Evolutionary conservation across 2,797 vertebrate species (phyloP).

Genomic region (Amazonetta brasiliensis): DNA sequence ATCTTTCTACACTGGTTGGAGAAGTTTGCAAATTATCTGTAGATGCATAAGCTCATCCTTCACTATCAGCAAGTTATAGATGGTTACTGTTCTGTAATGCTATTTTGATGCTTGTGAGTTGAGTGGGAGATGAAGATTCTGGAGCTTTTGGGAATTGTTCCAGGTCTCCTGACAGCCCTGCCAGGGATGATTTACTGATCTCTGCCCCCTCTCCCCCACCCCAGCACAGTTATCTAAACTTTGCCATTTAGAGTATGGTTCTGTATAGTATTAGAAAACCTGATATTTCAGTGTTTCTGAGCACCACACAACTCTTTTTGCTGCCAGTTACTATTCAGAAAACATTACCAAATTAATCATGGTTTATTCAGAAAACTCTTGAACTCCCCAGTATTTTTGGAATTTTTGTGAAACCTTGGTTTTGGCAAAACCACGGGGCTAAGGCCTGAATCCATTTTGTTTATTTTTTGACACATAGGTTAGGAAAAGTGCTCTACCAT

Average conservation of each 20-base stretch:
- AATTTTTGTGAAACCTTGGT: not conserved
- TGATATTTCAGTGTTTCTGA: not conserved
- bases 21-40: not conserved
- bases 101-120: not conserved
- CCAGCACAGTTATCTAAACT: not conserved
- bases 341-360: not conserved
- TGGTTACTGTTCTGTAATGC: not conserved
- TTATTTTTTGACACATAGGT: rapidly evolving
- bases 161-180: not conserved
- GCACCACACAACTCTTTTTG: not conserved
- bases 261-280: not conserved
- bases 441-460: not conserved
- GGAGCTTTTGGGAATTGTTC: not conserved
- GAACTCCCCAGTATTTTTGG: not conserved
- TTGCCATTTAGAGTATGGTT: not conserved
- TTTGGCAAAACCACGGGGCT: not conserved
- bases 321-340: not conserved
- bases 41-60: not conserved
- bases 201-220: not conserved
- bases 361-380: not conserved
- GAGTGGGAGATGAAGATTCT: not conserved
- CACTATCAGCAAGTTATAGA: not conserved
- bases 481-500: not conserved
- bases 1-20: not conserved
- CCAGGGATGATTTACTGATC: not conserved